Percentiles rank a stretch among this genome's conserved stretches.
Conservation (phyloP, 2,113 vertebrate species). For the Motacilla tschutschensis region DNA sequence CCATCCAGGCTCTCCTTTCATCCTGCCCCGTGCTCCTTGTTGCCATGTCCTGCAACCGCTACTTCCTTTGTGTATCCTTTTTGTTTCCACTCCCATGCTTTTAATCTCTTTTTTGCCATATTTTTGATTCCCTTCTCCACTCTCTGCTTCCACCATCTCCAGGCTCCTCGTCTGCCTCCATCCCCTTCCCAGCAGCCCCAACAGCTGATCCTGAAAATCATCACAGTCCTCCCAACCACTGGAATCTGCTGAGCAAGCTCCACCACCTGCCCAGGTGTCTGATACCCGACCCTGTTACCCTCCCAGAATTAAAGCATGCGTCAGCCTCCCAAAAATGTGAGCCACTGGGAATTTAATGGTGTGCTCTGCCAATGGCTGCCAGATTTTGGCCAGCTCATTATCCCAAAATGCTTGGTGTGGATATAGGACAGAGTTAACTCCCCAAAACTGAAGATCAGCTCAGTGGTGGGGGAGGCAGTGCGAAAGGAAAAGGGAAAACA, state of each 20-base stretch:
- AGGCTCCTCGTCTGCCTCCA: background rate
- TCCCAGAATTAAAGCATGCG: background rate
- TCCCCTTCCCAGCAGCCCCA: background rate
- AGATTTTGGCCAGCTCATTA: background rate
- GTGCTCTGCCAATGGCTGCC: background rate
- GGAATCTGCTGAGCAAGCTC: background rate
- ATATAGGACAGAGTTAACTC: background rate
- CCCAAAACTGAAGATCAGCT: background rate
- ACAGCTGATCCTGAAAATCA: background rate
- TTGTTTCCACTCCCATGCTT: background rate
- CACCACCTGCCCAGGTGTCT: background rate
- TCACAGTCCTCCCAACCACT: background rate
- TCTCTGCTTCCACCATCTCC: background rate
- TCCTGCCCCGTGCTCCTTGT: background rate
- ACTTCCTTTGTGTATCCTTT: background rate
- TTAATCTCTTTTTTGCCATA: background rate
- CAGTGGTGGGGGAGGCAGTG: background rate
- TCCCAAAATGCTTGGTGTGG: background rate
- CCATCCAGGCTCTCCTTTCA: background rate
- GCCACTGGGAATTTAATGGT: fast-evolving
- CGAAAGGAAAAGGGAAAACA: background rate
- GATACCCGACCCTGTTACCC: background rate
- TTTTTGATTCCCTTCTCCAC: background rate
- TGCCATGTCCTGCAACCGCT: background rate
- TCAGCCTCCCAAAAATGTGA: background rate